These are phyloP conservation scores for Tapirus terrestris DNA, from an alignment of 2,113 vertebrate species.

Conservation along the genomic window DNA sequence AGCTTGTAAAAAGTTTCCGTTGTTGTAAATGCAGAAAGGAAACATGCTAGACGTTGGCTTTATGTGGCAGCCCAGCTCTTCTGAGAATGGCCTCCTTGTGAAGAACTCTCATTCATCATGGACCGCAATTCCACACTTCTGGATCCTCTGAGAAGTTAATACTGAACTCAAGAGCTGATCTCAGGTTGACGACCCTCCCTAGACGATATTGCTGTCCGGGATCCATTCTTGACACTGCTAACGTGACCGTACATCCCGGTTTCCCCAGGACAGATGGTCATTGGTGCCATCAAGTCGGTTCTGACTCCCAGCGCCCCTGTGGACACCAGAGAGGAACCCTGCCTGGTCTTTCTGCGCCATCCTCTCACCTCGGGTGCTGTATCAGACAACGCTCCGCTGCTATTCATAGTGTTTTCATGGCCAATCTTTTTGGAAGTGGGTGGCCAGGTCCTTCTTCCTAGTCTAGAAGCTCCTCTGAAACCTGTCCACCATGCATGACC, in stretches of 20 bases:
- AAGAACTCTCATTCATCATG: not conserved
- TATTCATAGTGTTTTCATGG: too few species aligned
- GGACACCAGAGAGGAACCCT: too few species aligned
- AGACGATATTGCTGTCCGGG: not conserved
- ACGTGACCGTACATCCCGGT: not conserved
- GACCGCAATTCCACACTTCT: not conserved
- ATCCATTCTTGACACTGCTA: not conserved
- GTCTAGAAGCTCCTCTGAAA: too few species aligned
- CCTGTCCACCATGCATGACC: too few species aligned
- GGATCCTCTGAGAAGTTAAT: not conserved
- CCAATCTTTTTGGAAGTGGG: too few species aligned
- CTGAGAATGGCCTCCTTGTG: not conserved
- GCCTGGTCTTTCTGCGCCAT: too few species aligned
- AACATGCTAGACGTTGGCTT: conserved; percentile 60
- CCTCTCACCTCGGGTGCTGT: too few species aligned
- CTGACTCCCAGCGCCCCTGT: too few species aligned
- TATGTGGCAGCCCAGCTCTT: not conserved
- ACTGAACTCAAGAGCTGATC: not conserved
- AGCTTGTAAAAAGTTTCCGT: conserved; percentile 62
- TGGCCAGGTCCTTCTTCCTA: too few species aligned
- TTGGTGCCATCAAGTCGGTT: too few species aligned
- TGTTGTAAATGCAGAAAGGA: conserved; percentile 55
- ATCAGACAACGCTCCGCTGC: too few species aligned
- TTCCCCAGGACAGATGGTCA: not conserved
- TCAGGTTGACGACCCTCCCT: not conserved